These are phyloP conservation scores for Macroglossus sobrinus DNA, from an alignment of 2,113 vertebrate genomes.

Conservation along the genomic window DNA sequence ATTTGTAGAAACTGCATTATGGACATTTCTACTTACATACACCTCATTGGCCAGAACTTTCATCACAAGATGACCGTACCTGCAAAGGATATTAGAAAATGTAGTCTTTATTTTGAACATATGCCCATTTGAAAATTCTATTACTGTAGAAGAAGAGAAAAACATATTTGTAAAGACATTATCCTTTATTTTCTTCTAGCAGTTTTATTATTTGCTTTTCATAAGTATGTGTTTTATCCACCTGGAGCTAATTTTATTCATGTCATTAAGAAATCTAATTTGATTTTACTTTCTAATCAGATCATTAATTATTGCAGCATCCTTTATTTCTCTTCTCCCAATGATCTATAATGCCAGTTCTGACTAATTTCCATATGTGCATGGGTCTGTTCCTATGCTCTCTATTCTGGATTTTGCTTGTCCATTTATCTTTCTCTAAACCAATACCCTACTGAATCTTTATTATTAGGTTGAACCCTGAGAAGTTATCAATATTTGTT, in stretches of 20 bases:
- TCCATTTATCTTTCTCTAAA: not conserved
- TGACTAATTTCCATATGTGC: not conserved
- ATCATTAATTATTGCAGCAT: not conserved
- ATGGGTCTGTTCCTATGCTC: not conserved
- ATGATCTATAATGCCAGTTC: not conserved
- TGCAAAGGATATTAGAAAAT: not conserved
- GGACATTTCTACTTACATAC: not conserved
- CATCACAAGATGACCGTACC: not conserved
- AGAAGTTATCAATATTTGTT: not conserved
- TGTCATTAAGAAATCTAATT: not conserved
- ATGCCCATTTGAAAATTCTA: not conserved
- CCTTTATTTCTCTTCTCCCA: not conserved
- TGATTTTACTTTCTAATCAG: not conserved
- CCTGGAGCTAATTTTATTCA: not conserved
- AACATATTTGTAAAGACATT: not conserved
- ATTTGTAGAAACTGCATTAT: not conserved
- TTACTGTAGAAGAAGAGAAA: not conserved
- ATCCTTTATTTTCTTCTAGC: not conserved
- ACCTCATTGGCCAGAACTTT: not conserved
- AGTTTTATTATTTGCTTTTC: conserved; percentile 30
- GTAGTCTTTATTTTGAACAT: not conserved
- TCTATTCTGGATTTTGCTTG: not conserved
- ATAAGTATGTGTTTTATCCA: not conserved
- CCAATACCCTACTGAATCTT: not conserved
- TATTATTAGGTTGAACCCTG: not conserved